phyloP scores from a whole-genome alignment of 2,797 vertebrate genomes.

The Sebastes kiyomatsui region DNA sequence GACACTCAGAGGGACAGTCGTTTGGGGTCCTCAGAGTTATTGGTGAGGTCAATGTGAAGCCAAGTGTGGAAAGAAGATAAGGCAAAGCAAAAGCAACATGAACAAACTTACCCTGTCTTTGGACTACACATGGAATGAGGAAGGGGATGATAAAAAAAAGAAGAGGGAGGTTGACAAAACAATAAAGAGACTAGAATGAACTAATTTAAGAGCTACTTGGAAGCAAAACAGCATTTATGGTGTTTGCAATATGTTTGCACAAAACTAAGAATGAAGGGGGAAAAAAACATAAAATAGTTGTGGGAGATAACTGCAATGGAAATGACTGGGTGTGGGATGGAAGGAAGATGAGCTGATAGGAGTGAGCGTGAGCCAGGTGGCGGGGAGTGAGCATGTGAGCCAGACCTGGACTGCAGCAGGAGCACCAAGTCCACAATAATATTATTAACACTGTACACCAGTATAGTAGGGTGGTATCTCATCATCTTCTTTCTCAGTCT shows the following conservation, averaged over 20 bases:
- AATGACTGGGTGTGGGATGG: slow-evolving; percentile 3
- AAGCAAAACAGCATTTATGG: slow-evolving; percentile 55
- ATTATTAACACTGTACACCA: not conserved
- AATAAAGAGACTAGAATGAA: slow-evolving; percentile 60
- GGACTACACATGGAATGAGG: slow-evolving; percentile 85
- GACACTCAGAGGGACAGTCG: slow-evolving; percentile 51
- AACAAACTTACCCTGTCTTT: slow-evolving; percentile 89
- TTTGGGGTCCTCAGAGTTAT: slow-evolving; percentile 47
- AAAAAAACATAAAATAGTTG: slow-evolving; percentile 12
- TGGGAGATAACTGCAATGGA: slow-evolving; percentile 6
- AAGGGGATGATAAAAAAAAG: slow-evolving; percentile 69
- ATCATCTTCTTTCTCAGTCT: not conserved
- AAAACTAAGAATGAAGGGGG: slow-evolving; percentile 11
- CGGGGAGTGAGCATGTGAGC: slow-evolving; percentile 10
- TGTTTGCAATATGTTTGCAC: slow-evolving; percentile 1
- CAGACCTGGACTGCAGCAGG: not conserved
- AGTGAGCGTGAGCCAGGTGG: slow-evolving; percentile 37
- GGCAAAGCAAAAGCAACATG: slow-evolving; percentile 69
- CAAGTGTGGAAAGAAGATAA: slow-evolving; percentile 35
- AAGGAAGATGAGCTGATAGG: slow-evolving; percentile 16
- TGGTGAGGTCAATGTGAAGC: slow-evolving; percentile 42
- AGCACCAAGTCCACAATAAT: not conserved
- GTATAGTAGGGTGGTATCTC: not conserved
- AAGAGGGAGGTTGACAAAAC: slow-evolving; percentile 63
- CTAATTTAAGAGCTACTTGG: slow-evolving; percentile 50